Evolutionary conservation across 2,797 vertebrate genomes (phyloP), one percentile per base, ranked within the genome.

Genomic region (Clarias laeviceps): DNA sequence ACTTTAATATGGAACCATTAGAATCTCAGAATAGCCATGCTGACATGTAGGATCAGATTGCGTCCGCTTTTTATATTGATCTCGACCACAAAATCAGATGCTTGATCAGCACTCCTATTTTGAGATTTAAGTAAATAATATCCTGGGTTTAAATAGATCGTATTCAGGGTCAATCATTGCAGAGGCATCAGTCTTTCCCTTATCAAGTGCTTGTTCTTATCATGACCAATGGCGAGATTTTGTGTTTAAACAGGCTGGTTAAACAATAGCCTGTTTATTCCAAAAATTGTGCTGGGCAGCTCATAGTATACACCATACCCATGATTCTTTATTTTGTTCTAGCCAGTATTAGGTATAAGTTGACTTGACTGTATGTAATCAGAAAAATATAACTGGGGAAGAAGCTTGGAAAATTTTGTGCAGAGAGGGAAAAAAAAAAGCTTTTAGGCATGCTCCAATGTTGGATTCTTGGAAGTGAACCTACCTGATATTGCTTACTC

Each of bases 21-120:
- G 45, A 65, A 66, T 82, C 70, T 76, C 56, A 79, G 74, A 86
- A 56, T 73, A 83, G 59, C 45, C 57, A 4, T 1, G 45, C 57
- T 73, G 61, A 34, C 57, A 73, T 73, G 37, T 62, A 32, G 56
- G 80, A 80, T 80, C 82, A 6, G 61, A 80, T 83, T 83, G 59
- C 82, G 37, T 80, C 32, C 54, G 17, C 56, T 68, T 69, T 56
- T 64, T 22, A 62, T 50, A 74, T 77, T 32, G 80, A 77, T 68
- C 50, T 37, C 14, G 40, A 57, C 18, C 61, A 85, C 79, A 59
- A 57, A 45, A 62, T 64, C 82, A 76, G 72, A 83, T 76, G 82
- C 70, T 76, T 54, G 65, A 83, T 83, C 82, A 83, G 82, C 74
- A 69, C 24, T 69, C 54, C 76, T 84, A 79, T 84, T 84, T 40